Conservation (phyloP, 2,113 vertebrate species). For the Pituophis catenifer region DNA sequence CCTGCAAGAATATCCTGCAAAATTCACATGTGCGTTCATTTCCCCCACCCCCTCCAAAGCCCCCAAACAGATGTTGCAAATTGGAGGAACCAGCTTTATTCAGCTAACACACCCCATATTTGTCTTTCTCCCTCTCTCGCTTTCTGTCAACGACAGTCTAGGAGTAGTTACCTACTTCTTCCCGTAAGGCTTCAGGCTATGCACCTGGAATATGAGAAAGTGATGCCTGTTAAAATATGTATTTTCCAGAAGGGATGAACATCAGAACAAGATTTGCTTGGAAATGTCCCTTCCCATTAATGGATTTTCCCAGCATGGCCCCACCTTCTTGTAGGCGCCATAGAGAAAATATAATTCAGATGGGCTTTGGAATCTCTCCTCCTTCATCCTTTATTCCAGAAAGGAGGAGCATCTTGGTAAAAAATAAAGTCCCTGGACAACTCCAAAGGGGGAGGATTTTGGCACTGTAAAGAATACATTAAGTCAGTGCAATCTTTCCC, state of each 20-base stretch:
- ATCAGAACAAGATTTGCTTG: background rate
- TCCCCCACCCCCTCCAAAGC: slow-evolving; percentile 41
- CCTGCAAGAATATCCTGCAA: slow-evolving; percentile 59
- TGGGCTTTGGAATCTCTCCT: background rate
- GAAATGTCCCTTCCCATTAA: background rate
- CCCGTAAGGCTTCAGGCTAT: slow-evolving; percentile 60
- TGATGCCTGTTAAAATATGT: background rate
- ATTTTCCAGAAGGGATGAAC: background rate
- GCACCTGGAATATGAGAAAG: slow-evolving; percentile 37
- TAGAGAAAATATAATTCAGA: background rate
- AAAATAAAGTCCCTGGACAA: background rate
- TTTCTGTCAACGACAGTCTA: slow-evolving; percentile 56
- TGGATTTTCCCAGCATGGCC: background rate
- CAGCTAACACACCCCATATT: slow-evolving; percentile 13
- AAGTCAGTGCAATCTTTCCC: background rate
- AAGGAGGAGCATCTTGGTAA: background rate
- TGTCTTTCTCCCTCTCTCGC: background rate
- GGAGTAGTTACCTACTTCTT: slow-evolving; percentile 72
- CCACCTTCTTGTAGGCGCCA: background rate
- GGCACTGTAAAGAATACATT: background rate
- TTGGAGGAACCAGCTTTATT: slow-evolving; percentile 54
- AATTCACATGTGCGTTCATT: slow-evolving; percentile 37
- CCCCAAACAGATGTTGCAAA: slow-evolving; percentile 61
- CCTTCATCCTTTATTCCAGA: background rate
- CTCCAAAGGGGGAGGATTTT: background rate